phyloP scores from a whole-genome alignment of 2,888 invertebrate species.

The Spilarctia lutea region DNA sequence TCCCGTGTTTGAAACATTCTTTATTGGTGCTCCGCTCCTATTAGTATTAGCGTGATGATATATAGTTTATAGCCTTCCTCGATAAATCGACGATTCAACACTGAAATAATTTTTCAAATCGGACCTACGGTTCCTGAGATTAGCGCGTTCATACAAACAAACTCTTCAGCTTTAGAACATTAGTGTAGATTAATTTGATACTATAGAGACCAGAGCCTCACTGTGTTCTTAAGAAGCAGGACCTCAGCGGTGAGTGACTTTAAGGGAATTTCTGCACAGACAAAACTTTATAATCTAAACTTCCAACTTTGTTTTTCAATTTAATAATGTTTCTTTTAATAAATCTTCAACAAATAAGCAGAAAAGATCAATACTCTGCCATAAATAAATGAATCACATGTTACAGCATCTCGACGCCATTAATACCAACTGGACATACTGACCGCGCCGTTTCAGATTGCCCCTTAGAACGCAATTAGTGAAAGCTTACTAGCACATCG shows the following conservation, averaged over 20 bases:
- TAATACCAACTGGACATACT: not conserved
- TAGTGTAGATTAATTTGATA: not conserved
- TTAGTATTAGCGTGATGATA: too few relatives aligned
- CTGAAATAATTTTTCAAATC: too few relatives aligned
- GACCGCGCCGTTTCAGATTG: slow-evolving; percentile 1
- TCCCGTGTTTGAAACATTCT: too few relatives aligned
- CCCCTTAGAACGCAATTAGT: slow-evolving; percentile 14
- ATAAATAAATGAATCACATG: not conserved
- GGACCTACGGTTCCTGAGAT: too few relatives aligned
- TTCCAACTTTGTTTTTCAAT: not conserved
- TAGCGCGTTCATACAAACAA: too few relatives aligned
- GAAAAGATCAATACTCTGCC: not conserved
- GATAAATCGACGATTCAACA: too few relatives aligned
- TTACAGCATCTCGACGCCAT: not conserved
- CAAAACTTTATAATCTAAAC: not conserved
- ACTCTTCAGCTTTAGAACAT: too few relatives aligned
- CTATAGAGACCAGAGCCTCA: not conserved
- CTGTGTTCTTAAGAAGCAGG: not conserved
- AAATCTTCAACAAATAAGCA: not conserved
- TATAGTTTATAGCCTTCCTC: too few relatives aligned
- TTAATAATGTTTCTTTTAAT: not conserved
- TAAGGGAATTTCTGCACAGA: too few relatives aligned
- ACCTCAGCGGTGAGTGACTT: not conserved
- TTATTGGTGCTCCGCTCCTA: too few relatives aligned
- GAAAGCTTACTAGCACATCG: slow-evolving; percentile 4